Evolutionary conservation across 2,888 invertebrate species (phyloP).

Genomic region (Caprella mutica): DNA sequence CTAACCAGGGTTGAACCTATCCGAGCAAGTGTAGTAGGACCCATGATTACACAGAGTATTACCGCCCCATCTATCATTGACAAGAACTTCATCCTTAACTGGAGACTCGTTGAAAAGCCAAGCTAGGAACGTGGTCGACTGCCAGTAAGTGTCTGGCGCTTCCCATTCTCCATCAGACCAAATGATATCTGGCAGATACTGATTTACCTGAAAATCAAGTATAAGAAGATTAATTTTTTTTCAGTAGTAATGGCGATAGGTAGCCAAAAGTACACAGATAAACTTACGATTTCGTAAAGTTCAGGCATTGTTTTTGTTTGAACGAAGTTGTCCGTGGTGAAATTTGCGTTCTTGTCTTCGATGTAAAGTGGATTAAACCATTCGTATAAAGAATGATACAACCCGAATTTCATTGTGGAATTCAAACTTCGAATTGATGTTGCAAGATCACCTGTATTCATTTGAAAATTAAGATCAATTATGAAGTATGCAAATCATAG

Average conservation of each 20-base stretch:
- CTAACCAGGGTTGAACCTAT: constrained; percentile 55
- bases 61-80: constrained; percentile 87
- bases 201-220: constrained; percentile 37
- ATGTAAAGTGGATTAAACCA: constrained; percentile 76
- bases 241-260: not conserved
- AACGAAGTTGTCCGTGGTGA: constrained; percentile 16
- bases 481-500: too few relatives aligned
- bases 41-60: constrained; percentile 72
- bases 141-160: constrained; percentile 61
- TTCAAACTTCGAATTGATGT: constrained; percentile 49
- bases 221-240: not conserved
- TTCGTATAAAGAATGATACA: constrained; percentile 65
- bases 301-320: constrained; percentile 56
- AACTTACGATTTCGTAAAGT: constrained; percentile 57
- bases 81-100: constrained; percentile 73
- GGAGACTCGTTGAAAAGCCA: constrained; percentile 92
- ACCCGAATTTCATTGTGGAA: constrained; percentile 58
- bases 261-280: not conserved
- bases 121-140: constrained; percentile 67
- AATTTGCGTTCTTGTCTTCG: constrained; percentile 45
- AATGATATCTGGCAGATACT: constrained; percentile 54
- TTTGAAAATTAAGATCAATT: too few relatives aligned
- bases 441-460: constrained; percentile 46
- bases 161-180: constrained; percentile 97
- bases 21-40: constrained; percentile 72